Evolutionary conservation across 2,888 invertebrate genomes (phyloP), one percentile per base, ranked within the genome.

Genomic region (Cephus sareptanus): DNA sequence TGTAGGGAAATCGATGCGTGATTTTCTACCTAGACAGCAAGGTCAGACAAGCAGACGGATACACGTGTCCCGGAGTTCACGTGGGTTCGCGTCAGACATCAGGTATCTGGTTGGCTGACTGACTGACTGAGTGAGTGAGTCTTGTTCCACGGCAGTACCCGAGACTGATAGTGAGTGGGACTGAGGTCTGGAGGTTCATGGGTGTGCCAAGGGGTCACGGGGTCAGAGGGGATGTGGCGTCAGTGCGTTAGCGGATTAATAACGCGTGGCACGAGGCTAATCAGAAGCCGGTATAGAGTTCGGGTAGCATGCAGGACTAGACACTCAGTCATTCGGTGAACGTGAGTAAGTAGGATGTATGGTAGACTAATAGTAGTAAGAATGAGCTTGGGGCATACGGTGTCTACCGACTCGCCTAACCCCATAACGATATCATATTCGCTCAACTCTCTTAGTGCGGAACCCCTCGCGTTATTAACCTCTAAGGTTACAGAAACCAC

Each of bases 371-470:
- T 56, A 56, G 56, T 9, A 23, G 56, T 56, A 56, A 56, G 56
- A 56, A 56, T 71, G 31, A 33, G 71, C 71, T 71, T 33, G 33
- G 15, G 71, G 34, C 71, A 34, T 34, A 13, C 71, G 31, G 33
- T 71, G 71, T 34, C 71, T 34, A 33, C 71, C 33, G 15, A 31
- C 83, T 56, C 56, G 56, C 23, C 23, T 56, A 56, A 56, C 88
- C 88, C 86, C 86, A 86, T 89, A 89, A 90, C 88, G 87, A 90
- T 90, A 90, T 90, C 89, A 89, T 90, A 90, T 90, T 89, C 89
- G 86, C 85, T 33, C 83, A 76, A 56, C 78, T 77, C 74, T 34
- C 56, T 23, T 23, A 56, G 56, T 56, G 56, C 56, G 56, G 33
- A 71, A 71, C 84, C 82, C 81, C 78, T 77, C 82, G 86, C 90